These are phyloP conservation scores for Acyrthosiphon pisum DNA, from an alignment of 1,140 invertebrate species.

Conservation along the genomic window DNA sequence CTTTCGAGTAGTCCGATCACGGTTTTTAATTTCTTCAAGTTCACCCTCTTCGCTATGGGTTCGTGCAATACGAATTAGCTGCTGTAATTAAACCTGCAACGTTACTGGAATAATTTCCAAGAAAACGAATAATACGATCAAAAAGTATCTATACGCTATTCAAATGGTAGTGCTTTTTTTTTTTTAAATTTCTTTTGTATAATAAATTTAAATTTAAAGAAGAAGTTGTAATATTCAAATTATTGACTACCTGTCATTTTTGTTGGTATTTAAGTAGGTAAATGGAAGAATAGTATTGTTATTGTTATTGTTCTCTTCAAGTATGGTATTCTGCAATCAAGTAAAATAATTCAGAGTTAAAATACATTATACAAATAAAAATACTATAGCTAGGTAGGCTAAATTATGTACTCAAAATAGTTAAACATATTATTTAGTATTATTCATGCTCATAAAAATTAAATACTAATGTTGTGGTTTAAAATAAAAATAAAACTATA, in stretches of 20 bases:
- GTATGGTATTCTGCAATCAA: not conserved
- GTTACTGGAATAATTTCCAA: slow-evolving; percentile 47
- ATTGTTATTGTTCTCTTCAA: no score
- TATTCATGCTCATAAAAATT: not conserved
- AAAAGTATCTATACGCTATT: not conserved
- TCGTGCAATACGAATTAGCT: slow-evolving; percentile 30
- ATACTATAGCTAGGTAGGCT: not conserved
- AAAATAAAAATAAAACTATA: not conserved
- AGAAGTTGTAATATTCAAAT: no score
- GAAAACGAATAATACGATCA: not conserved
- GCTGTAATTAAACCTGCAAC: slow-evolving; percentile 49
- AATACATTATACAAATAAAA: not conserved
- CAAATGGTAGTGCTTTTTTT: not conserved
- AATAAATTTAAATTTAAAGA: not conserved
- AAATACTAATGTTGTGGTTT: not conserved
- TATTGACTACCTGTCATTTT: not conserved
- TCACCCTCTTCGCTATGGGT: not conserved
- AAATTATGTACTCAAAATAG: not conserved
- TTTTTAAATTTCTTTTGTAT: not conserved
- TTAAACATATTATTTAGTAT: not conserved
- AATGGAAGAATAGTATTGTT: not conserved
- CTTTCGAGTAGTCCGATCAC: slow-evolving; percentile 44
- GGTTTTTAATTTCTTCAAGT: slow-evolving; percentile 52
- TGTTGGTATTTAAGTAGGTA: not conserved
- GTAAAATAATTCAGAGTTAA: no score